Evolutionary conservation across 2,797 vertebrate species (phyloP).

Genomic region (Merluccius polli): DNA sequence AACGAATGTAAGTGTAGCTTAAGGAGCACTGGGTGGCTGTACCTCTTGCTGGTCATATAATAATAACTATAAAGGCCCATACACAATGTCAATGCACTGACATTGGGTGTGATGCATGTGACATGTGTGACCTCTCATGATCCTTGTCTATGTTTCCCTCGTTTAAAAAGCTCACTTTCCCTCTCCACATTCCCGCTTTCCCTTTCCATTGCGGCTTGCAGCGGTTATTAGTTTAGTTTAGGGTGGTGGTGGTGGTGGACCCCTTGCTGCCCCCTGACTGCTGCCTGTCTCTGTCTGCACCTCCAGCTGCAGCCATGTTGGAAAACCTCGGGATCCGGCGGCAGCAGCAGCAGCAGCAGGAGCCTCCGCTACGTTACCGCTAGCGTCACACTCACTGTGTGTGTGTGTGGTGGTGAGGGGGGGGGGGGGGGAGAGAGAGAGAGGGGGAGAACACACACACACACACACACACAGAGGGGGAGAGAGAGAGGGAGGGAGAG

Average conservation of each 20-base stretch:
- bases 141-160: not conserved
- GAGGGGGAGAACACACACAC: slow-evolving; percentile 30
- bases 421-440: too few species aligned
- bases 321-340: slow-evolving; percentile 28
- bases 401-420: too few species aligned
- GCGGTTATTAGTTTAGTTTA: too few species aligned
- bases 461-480: not conserved
- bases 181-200: not conserved
- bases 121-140: not conserved
- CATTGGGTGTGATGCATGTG: not conserved
- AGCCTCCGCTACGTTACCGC: slow-evolving; percentile 25
- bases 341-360: not conserved
- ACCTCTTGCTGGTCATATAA: too few species aligned
- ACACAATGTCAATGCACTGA: not conserved
- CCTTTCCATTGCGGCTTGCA: not conserved
- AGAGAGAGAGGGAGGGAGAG: slow-evolving; percentile 10
- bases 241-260: too few species aligned
- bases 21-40: not conserved
- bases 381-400: slow-evolving; percentile 64
- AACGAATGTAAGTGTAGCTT: not conserved
- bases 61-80: too few species aligned
- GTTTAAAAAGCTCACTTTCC: not conserved
- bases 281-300: slow-evolving; percentile 32
- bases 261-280: slow-evolving; percentile 10
- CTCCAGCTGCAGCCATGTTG: slow-evolving; percentile 68